Evolutionary conservation across 2,797 vertebrate species (phyloP).

Genomic region (Chaetophractus vellerosus): DNA sequence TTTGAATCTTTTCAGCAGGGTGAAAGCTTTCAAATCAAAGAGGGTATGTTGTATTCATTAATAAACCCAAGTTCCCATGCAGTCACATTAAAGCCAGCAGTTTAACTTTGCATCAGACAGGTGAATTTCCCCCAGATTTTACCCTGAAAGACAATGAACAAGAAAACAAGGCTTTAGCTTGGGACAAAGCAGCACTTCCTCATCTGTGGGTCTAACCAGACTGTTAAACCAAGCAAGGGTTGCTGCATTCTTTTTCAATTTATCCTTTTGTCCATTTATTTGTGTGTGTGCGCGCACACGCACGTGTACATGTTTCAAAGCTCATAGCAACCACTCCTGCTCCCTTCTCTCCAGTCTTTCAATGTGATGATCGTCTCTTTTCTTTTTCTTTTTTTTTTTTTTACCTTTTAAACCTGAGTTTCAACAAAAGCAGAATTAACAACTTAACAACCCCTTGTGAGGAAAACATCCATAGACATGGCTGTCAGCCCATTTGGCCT

Average conservation of each 20-base stretch:
- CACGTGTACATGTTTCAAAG: constrained; percentile 51
- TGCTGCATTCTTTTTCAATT: constrained; percentile 81
- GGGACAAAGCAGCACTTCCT: constrained; percentile 88
- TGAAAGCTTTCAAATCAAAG: constrained; percentile 92
- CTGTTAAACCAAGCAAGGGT: constrained; percentile 86
- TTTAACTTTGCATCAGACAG: constrained; percentile 91
- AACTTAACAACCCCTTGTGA: constrained; percentile 63
- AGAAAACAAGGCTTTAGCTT: constrained; percentile 88
- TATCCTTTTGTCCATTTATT: constrained; percentile 77
- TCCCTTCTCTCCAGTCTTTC: constrained; percentile 68
- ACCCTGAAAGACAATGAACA: constrained; percentile 88
- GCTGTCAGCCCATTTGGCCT: neutral
- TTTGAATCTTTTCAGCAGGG: constrained; percentile 91
- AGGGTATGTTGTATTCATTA: constrained; percentile 92
- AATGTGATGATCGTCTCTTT: neutral
- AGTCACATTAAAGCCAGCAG: constrained; percentile 89
- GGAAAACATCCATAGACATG: neutral
- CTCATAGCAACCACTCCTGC: constrained; percentile 69
- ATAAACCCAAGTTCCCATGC: constrained; percentile 91
- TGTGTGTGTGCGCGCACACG: constrained; percentile 18
- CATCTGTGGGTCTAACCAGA: constrained; percentile 86
- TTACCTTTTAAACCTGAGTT: constrained; percentile 58
- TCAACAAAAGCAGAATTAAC: constrained; percentile 73
- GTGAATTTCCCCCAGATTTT: constrained; percentile 90
- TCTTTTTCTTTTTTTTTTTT: neutral